A percentile compares a stretch with the other conserved stretches of the same genome.
Evolutionary conservation across 30 jellyfish, hydroid and myxozoan species (phyloP).

Genomic region (Cassiopea andromeda): DNA sequence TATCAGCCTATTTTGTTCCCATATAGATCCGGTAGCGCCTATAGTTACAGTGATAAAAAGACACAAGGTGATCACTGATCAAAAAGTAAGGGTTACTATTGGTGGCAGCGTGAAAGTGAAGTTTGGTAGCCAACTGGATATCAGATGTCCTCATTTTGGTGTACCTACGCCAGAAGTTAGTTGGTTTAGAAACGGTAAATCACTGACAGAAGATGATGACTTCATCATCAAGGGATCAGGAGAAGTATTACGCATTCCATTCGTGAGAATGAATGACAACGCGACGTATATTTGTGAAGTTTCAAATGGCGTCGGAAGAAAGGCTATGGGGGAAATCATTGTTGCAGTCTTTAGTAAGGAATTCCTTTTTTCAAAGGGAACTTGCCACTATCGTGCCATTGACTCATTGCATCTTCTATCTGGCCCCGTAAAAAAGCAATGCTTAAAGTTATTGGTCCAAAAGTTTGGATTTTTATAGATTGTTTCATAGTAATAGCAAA

Average conservation of each 20-base stretch:
- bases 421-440: too few species aligned
- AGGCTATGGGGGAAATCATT: conserved; percentile 21
- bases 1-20: too few species aligned
- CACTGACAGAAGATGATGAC: conserved; percentile 46
- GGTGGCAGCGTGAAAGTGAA: conserved; percentile 80
- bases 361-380: not conserved
- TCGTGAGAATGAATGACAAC: conserved; percentile 44
- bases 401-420: too few species aligned
- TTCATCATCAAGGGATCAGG: conserved; percentile 64
- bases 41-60: conserved; percentile 23
- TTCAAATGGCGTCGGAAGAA: conserved; percentile 69
- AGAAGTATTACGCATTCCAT: conserved; percentile 57
- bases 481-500: too few species aligned
- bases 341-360: conserved; percentile 70
- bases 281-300: conserved; percentile 80
- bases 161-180: conserved; percentile 71
- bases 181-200: conserved; percentile 65
- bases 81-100: conserved; percentile 53
- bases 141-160: conserved; percentile 69
- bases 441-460: too few species aligned
- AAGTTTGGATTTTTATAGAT: too few species aligned
- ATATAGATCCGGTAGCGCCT: conserved; percentile 70
- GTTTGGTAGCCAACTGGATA: conserved; percentile 77
- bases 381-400: not conserved
- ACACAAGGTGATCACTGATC: conserved; percentile 52